phyloP scores from a whole-genome alignment of 1,140 invertebrate species.

The Steinernema khuongi region DNA sequence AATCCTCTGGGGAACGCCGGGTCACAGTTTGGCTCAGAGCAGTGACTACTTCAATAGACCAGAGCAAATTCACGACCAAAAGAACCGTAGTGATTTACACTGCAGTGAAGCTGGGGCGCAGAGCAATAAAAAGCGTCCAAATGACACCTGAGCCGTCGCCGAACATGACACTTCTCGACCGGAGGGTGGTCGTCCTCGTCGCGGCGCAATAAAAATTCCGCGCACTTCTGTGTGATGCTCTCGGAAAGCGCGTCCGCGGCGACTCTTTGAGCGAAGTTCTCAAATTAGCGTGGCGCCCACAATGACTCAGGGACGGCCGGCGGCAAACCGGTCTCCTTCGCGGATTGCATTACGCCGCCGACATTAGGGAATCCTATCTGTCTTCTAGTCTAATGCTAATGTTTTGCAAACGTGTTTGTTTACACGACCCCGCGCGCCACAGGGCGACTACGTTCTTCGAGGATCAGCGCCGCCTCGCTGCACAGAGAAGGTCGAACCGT shows the following conservation, averaged over 20 bases:
- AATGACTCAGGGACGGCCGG: neutral
- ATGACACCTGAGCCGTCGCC: neutral
- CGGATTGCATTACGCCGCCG: neutral
- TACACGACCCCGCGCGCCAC: too few species aligned
- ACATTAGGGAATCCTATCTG: neutral
- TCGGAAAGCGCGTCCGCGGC: neutral
- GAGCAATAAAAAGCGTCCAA: neutral
- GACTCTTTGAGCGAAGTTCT: neutral
- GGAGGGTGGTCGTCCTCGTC: neutral
- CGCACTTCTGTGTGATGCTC: neutral
- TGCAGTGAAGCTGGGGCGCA: too few species aligned
- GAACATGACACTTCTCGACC: neutral
- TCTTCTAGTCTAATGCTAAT: too few species aligned
- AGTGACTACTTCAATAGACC: too few species aligned
- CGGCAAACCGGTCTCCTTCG: constrained; percentile 5
- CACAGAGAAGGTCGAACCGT: too few species aligned
- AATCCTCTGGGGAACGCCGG: too few species aligned
- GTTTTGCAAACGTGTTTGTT: too few species aligned
- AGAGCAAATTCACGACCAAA: neutral
- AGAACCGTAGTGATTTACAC: too few species aligned
- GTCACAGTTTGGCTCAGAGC: too few species aligned
- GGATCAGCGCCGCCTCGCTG: too few species aligned
- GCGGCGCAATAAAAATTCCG: constrained; percentile 5
- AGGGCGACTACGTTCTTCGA: too few species aligned
- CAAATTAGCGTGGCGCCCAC: neutral